Evolutionary conservation across 2,113 vertebrate species (phyloP).

Genomic region (Hydrolagus affinis): DNA sequence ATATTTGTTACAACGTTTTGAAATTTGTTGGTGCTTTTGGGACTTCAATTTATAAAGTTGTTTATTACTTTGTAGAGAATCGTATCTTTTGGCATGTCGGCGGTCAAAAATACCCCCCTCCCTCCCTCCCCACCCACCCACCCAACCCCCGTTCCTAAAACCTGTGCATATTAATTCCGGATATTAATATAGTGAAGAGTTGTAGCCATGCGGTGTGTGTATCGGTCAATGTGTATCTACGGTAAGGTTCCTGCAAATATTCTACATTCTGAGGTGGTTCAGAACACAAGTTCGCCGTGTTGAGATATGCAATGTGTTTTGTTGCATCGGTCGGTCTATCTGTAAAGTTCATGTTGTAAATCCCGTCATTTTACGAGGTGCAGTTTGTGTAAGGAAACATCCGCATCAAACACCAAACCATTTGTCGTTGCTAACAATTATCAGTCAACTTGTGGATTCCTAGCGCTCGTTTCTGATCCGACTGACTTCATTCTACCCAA

Average conservation of each 20-base stretch:
- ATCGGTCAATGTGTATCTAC: neutral
- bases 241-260: neutral
- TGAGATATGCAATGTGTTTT: neutral
- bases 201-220: neutral
- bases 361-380: too few relatives aligned
- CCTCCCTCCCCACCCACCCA: neutral
- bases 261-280: neutral
- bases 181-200: neutral
- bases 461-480: neutral
- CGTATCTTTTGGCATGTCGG: neutral
- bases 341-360: too few relatives aligned
- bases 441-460: neutral
- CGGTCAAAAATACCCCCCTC: neutral
- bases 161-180: neutral
- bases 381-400: too few relatives aligned
- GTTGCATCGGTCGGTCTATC: too few relatives aligned
- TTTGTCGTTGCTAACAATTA: too few relatives aligned
- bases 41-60: neutral
- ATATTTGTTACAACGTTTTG: neutral
- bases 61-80: slow-evolving; percentile 16
- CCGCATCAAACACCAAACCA: too few relatives aligned
- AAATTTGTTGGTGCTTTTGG: slow-evolving; percentile 34
- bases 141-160: neutral
- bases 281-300: neutral
- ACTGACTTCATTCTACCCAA: too few relatives aligned